Conservation (phyloP, 2,888 invertebrate species). For the Hydriomena furcata region DNA sequence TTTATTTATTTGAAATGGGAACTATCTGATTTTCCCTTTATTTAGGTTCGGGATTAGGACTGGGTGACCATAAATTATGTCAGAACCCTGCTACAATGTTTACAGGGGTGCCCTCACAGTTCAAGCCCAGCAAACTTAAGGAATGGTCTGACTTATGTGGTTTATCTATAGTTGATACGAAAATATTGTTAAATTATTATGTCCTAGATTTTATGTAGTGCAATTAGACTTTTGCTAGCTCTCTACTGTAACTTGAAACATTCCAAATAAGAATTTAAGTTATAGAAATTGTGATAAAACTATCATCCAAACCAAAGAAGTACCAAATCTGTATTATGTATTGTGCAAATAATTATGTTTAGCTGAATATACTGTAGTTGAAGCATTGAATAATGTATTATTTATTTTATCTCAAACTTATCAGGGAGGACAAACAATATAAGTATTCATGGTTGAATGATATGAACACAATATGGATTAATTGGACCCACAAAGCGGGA, state of each 20-base stretch:
- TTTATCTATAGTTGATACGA: constrained; percentile 33
- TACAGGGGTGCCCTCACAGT: too few relatives aligned
- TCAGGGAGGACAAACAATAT: too few relatives aligned
- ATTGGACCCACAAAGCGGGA: too few relatives aligned
- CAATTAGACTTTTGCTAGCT: constrained; percentile 23
- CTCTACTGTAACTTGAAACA: constrained; percentile 40
- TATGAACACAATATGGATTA: too few relatives aligned
- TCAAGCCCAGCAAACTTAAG: too few relatives aligned
- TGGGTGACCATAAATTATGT: too few relatives aligned
- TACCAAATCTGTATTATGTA: constrained; percentile 44
- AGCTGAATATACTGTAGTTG: constrained; percentile 55
- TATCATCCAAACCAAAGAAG: constrained; percentile 39
- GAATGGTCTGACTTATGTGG: too few relatives aligned
- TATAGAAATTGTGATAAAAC: constrained; percentile 42
- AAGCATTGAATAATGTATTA: constrained; percentile 45
- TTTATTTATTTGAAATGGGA: too few relatives aligned
- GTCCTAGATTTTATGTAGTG: constrained; percentile 3
- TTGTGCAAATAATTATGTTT: constrained; percentile 38
- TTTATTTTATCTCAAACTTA: constrained; percentile 35
- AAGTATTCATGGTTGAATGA: too few relatives aligned
- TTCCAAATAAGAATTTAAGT: constrained; percentile 44
- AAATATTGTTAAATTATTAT: constrained; percentile 11
- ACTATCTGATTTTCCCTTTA: too few relatives aligned
- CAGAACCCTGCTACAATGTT: too few relatives aligned
- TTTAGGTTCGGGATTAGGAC: too few relatives aligned